Conservation (phyloP, 2,888 invertebrate species). For the Andricus curvator region DNA sequence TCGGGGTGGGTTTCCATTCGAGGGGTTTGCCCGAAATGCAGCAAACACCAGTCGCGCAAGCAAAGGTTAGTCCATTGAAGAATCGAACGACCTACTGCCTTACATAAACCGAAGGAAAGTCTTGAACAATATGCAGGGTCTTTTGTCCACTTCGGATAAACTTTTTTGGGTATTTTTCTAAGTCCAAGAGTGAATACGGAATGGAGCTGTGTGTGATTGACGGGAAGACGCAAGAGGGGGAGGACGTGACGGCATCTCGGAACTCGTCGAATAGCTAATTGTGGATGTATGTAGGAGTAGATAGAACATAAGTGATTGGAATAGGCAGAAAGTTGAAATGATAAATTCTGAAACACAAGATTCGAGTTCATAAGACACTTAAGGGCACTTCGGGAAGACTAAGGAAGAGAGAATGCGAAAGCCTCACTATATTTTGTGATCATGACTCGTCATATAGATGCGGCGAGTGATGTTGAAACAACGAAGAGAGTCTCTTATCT, state of each 20-base stretch:
- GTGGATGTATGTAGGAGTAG: constrained; percentile 16
- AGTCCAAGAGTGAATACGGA: background rate
- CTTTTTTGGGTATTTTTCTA: background rate
- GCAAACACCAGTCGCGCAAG: constrained; percentile 5
- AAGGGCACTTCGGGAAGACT: constrained; percentile 26
- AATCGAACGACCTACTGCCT: constrained; percentile 39
- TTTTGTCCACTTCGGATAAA: background rate
- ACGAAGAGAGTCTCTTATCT: constrained; percentile 60
- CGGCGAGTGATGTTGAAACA: constrained; percentile 69
- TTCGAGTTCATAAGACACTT: background rate
- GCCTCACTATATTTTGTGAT: constrained; percentile 70
- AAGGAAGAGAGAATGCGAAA: constrained; percentile 72
- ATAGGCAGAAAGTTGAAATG: constrained; percentile 40
- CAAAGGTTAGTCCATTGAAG: constrained; percentile 34
- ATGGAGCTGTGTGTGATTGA: background rate
- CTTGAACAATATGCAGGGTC: background rate
- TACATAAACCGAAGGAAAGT: constrained; percentile 14
- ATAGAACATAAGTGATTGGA: constrained; percentile 16
- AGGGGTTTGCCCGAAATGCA: constrained; percentile 26
- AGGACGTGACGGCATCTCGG: background rate
- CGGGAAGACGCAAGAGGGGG: background rate
- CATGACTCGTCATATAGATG: constrained; percentile 75
- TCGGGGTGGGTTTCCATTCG: background rate
- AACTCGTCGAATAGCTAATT: constrained; percentile 11
- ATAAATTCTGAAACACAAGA: constrained; percentile 16